Evolutionary conservation across 2,113 vertebrate species (phyloP), one percentile per base, ranked within the genome.

Genomic region (Microcebus jonahi): DNA sequence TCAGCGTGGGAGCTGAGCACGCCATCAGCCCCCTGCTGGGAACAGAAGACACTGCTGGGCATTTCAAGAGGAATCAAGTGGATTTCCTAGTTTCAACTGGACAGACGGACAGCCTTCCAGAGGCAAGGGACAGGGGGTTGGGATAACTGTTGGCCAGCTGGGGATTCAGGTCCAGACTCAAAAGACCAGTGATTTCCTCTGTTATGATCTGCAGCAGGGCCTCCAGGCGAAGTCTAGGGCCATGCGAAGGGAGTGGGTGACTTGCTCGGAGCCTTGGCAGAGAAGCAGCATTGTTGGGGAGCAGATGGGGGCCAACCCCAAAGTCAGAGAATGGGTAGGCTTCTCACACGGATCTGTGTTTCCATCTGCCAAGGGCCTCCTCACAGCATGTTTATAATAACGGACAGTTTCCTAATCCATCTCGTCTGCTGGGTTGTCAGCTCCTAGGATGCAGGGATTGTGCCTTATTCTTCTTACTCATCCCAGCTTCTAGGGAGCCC

Each of bases 31-130:
- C 6, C 75, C 86, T 97, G 82, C 42, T 23, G 15, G 57, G 57
- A 92, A 89, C 31, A 93, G 82, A 71, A 73, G 42, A 55, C n/a
- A 77, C 0, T 1, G 12, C 3, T 88, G 68, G 76, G 50, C 73
- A 18, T 45, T 91, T 96, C 6, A 21, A 59, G 21, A 85, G 27
- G 20, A 82, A 79, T 57, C 29, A 20, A 11, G 17, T 8, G 18
- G 6, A 90, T 4, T 42, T 88, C 17, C 50, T 39, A 39, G 55
- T 36, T 75, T 86, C 57, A 75, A 6, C 27, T 21, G 1, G 5
- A 39, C 0, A 27, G 8, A 59, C 0, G 1, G 8, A 59, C 0
- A 3, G 34, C 36, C 23, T 85, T 34, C 29, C 50, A 48, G 57
- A 57, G 34, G 17, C 31, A 27, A 45, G n/a, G 91, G 76, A 34